Evolutionary conservation across 2,113 vertebrate genomes (phyloP).

Genomic region (Pelodiscus sinensis): DNA sequence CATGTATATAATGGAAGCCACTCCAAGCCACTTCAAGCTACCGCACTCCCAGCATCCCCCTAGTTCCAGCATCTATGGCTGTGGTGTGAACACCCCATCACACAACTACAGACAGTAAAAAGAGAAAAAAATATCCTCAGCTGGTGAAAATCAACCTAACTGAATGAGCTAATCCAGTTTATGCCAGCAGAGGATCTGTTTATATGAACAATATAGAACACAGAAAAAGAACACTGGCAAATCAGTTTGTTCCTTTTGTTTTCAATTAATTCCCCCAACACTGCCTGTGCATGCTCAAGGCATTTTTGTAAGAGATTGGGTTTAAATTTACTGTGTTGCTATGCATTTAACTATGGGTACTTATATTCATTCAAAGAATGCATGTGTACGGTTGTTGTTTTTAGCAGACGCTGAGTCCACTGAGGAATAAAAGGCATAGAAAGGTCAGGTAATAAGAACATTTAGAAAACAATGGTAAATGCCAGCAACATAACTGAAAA

Average conservation of each 20-base stretch:
- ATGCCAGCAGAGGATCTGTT: background rate
- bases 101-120: background rate
- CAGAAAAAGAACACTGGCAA: background rate
- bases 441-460: slow-evolving; percentile 30
- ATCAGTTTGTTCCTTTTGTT: slow-evolving; percentile 32
- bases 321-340: slow-evolving; percentile 47
- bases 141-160: background rate
- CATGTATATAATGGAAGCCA: too few species aligned
- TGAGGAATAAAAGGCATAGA: slow-evolving; percentile 36
- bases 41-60: too few species aligned
- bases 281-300: slow-evolving; percentile 21
- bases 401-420: background rate
- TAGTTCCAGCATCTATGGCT: background rate
- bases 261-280: slow-evolving; percentile 35
- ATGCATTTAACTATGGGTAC: slow-evolving; percentile 28
- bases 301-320: slow-evolving; percentile 20
- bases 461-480: slow-evolving; percentile 53
- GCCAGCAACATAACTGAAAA: slow-evolving; percentile 22
- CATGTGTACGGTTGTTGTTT: background rate
- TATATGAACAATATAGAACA: background rate
- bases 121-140: background rate
- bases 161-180: background rate
- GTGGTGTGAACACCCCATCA: background rate
- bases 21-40: too few species aligned
- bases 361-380: slow-evolving; percentile 22